Evolutionary conservation across 2,113 vertebrate genomes (phyloP).

Genomic region (Plectropomus leopardus): DNA sequence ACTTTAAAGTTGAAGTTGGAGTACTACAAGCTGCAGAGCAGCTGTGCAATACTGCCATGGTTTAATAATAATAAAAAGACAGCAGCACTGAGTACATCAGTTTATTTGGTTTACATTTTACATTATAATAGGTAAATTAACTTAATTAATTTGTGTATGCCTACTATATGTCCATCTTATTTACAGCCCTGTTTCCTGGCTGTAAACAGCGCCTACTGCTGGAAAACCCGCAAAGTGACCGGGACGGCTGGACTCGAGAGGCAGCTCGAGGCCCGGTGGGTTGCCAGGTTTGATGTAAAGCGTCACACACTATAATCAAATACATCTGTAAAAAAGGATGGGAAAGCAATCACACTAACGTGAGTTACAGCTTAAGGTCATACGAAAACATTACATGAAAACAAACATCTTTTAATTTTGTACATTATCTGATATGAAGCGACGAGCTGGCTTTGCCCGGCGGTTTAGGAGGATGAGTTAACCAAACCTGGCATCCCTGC

Average conservation of each 20-base stretch:
- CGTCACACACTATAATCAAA: rapidly evolving
- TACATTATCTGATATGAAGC: neutral
- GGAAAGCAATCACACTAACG: rapidly evolving
- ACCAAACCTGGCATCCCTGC: conserved; percentile 49
- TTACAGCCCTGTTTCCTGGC: neutral
- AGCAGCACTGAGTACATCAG: neutral
- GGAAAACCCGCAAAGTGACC: conserved; percentile 15
- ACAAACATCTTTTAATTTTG: rapidly evolving
- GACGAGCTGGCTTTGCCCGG: rapidly evolving
- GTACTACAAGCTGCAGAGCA: neutral
- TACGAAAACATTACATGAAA: rapidly evolving
- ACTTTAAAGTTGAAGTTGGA: neutral
- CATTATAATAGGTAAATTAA: neutral
- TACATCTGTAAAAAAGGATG: rapidly evolving
- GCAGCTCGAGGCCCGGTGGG: conserved; percentile 25
- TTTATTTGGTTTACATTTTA: neutral
- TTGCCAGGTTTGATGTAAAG: conserved; percentile 63
- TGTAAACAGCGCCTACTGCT: conserved; percentile 44
- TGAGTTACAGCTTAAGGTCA: neutral
- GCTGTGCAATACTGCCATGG: neutral
- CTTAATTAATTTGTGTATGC: no score
- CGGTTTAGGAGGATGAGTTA: neutral
- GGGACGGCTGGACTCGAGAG: neutral
- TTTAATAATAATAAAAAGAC: neutral
- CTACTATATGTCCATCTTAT: neutral